Conservation (phyloP, 2,113 vertebrate species). For the Gracilinanus agilis region DNA sequence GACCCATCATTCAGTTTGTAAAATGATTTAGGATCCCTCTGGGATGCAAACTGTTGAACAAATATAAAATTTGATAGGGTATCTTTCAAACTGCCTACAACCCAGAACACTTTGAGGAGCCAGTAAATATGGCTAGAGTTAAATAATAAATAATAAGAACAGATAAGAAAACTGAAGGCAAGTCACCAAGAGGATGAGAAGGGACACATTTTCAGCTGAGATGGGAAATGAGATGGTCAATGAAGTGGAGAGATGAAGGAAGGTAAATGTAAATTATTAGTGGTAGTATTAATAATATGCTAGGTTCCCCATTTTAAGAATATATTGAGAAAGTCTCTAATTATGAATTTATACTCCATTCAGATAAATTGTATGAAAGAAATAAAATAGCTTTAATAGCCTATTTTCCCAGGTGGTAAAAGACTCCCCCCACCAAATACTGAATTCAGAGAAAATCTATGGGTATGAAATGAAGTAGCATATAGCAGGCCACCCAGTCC, state of each 20-base stretch:
- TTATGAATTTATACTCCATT: constrained; percentile 21
- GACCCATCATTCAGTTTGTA: constrained; percentile 27
- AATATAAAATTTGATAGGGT: constrained; percentile 43
- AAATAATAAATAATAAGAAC: constrained; percentile 24
- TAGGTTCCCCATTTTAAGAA: constrained; percentile 12
- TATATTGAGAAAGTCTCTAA: constrained; percentile 32
- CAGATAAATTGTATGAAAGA: constrained; percentile 17
- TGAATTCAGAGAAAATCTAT: background rate
- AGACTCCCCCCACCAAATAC: background rate
- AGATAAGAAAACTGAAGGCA: constrained; percentile 32
- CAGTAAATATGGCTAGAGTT: constrained; percentile 38
- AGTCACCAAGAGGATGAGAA: constrained; percentile 34
- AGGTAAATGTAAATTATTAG: constrained; percentile 12
- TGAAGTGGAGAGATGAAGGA: background rate
- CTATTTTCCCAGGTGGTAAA: background rate
- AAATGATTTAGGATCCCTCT: constrained; percentile 52
- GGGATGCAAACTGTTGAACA: constrained; percentile 22
- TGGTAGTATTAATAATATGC: constrained; percentile 27
- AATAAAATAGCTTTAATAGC: constrained; percentile 3
- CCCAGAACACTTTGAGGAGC: constrained; percentile 30
- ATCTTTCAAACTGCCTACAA: constrained; percentile 51
- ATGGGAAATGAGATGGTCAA: background rate
- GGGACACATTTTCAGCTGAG: background rate
- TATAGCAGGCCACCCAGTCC: background rate
- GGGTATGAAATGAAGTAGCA: background rate